Base-by-base conservation (phyloP, 2,113 vertebrate species). In the Symphodus melops region DNA sequence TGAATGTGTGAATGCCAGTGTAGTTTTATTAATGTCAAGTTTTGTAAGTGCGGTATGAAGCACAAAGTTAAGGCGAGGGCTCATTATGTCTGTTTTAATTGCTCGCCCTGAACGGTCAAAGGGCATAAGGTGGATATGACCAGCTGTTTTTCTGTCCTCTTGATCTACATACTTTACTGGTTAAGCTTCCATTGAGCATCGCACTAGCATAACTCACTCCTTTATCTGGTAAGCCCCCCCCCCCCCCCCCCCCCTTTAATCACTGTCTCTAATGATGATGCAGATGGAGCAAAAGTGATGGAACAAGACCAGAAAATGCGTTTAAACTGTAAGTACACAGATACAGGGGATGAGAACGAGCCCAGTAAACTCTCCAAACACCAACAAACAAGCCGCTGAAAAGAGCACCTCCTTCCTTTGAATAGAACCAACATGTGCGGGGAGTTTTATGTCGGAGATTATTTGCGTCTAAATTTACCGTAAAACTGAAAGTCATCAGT, bases 111-210 rank as follows among this genome's bases (percentile, higher is more conserved):
- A 72, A 52, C 61, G 41, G 70, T 60, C 44, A 76, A 52, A 42
- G 12, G 11, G 42, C 21, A 48, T 4, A 23, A 20, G 65, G 61
- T 65, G 52, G 57, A 54, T 63, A 65, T 17, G 48, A 86, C 63
- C 89, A 89, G 78, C 88, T 89, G 88, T 80, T 85, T 77, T 52
- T 59, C 59, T 68, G 53, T 71, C 77, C 69, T 44, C 46, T 69
- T 89, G 60, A 77, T 86, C 86, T 74, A 76, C 75, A 87, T 73
- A 75, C 49, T 82, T 64, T 64, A 63, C 75, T 66, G 48, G 19
- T 83, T 80, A 55, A 82, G 19, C 65, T 52, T 42, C 68, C 59
- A 75, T 20, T 82, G 74, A 85, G 69, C 84, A 68, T 73, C 46
- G 68, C 63, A 57, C 72, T 53, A 59, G 71, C 56, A 78, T 42